A percentile compares a stretch with the other conserved stretches of the same genome.
These are phyloP conservation scores for Fragum sueziense DNA, from an alignment of 2,888 invertebrate genomes.

Conservation along the genomic window DNA sequence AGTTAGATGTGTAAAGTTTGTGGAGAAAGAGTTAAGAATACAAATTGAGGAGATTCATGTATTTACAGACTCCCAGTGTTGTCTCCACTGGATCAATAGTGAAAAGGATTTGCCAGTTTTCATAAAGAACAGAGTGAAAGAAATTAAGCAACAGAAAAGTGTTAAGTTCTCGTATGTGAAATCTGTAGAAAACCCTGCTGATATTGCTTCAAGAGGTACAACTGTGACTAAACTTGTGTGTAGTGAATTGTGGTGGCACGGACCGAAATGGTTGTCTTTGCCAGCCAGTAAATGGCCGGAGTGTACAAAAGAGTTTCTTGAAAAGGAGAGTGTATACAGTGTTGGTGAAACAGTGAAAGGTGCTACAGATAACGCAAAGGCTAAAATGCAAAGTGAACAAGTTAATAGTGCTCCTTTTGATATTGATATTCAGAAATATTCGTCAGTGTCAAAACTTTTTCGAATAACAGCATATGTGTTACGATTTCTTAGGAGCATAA, in stretches of 20 bases:
- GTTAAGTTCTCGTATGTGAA: constrained; percentile 20
- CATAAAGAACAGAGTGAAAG: constrained; percentile 27
- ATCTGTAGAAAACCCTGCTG: constrained; percentile 37
- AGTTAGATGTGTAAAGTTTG: constrained; percentile 17
- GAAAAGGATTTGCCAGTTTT: constrained; percentile 12
- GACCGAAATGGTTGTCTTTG: constrained; percentile 19
- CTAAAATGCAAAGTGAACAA: neutral
- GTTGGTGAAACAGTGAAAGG: neutral
- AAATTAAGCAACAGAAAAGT: constrained; percentile 15
- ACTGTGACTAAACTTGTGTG: neutral
- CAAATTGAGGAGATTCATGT: neutral
- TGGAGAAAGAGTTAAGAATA: constrained; percentile 2
- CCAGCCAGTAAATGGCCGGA: neutral
- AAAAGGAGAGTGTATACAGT: neutral
- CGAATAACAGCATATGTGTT: neutral
- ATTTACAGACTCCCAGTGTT: constrained; percentile 26
- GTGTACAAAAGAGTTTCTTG: neutral
- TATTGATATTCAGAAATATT: neutral
- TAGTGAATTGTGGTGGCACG: constrained; percentile 33
- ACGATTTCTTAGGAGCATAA: constrained; percentile 5
- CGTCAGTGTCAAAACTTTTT: neutral
- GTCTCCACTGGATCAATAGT: constrained; percentile 14
- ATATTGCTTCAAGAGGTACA: constrained; percentile 23
- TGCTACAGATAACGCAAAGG: neutral
- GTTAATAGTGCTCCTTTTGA: neutral